A percentile compares a stretch with the other conserved stretches of the same genome.
Evolutionary conservation across 2,888 invertebrate species (phyloP).

Genomic region (Ametastegia equiseti): DNA sequence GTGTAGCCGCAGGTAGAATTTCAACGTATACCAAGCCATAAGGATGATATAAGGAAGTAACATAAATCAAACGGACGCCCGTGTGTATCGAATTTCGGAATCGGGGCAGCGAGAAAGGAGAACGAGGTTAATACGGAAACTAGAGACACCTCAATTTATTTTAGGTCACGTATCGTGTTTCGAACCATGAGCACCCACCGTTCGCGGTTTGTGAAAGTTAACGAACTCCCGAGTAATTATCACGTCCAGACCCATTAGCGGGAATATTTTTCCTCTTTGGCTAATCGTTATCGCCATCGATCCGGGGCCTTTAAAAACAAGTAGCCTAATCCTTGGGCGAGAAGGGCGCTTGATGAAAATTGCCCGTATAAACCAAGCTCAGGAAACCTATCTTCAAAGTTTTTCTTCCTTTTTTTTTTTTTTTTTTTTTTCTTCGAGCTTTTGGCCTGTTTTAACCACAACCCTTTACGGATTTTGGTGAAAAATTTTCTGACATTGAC

Average conservation of each 20-base stretch:
- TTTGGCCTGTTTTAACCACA: too few relatives aligned
- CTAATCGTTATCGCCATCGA: slow-evolving; percentile 1
- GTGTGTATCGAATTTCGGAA: slow-evolving; percentile 36
- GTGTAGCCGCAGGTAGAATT: background rate
- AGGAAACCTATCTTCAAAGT: background rate
- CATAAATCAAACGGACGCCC: slow-evolving; percentile 25
- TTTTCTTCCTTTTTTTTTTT: background rate
- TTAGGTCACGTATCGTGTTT: slow-evolving; percentile 38
- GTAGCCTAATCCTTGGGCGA: too few relatives aligned
- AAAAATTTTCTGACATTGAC: too few relatives aligned
- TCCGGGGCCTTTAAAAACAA: background rate
- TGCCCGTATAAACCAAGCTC: background rate
- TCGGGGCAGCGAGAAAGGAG: slow-evolving; percentile 16
- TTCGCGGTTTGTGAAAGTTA: slow-evolving; percentile 18
- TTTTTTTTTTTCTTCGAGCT: background rate
- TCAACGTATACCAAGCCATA: background rate
- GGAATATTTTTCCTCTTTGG: background rate
- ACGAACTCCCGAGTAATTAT: slow-evolving; percentile 6
- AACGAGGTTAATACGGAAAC: slow-evolving; percentile 44
- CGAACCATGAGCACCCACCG: background rate
- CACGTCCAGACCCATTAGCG: background rate
- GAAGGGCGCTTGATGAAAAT: too few relatives aligned
- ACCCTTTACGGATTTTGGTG: background rate
- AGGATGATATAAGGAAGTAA: slow-evolving; percentile 39
- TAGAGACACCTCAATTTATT: slow-evolving; percentile 32